Conservation (phyloP, 2,113 vertebrate species). For the Coptodon rendalli region DNA sequence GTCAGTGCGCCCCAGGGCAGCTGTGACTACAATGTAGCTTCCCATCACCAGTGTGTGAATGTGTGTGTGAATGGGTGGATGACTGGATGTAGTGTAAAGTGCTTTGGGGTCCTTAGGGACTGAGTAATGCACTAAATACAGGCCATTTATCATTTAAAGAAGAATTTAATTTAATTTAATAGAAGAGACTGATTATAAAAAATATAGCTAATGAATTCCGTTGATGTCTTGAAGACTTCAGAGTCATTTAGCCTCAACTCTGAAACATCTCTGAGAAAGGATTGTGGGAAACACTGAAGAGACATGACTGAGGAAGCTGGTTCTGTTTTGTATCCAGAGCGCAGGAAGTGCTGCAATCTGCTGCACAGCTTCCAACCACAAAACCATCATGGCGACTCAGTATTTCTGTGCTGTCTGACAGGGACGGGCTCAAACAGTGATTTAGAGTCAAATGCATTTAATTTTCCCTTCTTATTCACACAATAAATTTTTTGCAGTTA, state of each 20-base stretch:
- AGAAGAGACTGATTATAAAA: neutral
- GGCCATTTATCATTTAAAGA: fast-evolving
- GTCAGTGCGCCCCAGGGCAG: fast-evolving
- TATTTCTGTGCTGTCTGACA: neutral
- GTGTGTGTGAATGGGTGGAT: neutral
- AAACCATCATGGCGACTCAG: neutral
- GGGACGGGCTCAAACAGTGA: too few species aligned
- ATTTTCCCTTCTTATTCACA: fast-evolving
- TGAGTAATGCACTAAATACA: neutral
- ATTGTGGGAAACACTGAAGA: neutral
- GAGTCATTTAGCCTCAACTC: neutral
- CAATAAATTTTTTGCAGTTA: fast-evolving
- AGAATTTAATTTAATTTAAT: too few species aligned
- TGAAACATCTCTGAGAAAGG: fast-evolving
- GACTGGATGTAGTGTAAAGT: neutral
- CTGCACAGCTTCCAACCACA: neutral
- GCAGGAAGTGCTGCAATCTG: neutral
- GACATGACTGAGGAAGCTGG: neutral
- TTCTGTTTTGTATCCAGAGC: neutral
- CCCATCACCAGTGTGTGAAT: neutral
- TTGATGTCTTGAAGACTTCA: fast-evolving
- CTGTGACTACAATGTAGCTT: neutral
- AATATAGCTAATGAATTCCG: fast-evolving
- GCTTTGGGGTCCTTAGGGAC: fast-evolving
- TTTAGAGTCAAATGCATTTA: neutral